Evolutionary conservation across 2,113 vertebrate species (phyloP).

Genomic region (Podarcis cretensis): DNA sequence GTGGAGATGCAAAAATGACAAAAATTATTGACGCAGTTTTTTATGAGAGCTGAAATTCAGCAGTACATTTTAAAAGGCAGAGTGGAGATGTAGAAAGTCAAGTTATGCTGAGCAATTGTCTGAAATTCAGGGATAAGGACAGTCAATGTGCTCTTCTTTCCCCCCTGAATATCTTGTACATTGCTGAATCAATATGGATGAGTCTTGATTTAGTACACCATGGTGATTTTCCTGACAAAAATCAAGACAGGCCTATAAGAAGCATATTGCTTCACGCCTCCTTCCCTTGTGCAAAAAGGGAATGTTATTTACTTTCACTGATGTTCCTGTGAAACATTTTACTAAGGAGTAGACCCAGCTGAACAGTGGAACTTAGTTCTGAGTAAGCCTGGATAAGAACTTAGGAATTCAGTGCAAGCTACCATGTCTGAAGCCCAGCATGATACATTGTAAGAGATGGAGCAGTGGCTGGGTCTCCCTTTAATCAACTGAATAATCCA

Average conservation of each 20-base stretch:
- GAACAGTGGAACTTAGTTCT: background rate
- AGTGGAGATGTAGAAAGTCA: background rate
- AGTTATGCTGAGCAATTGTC: background rate
- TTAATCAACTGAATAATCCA: background rate
- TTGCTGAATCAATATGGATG: conserved; percentile 21
- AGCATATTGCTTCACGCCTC: background rate
- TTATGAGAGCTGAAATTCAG: background rate
- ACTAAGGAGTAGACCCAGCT: background rate
- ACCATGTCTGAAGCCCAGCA: background rate
- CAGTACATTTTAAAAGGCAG: background rate
- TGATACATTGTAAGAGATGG: background rate
- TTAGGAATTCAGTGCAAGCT: background rate
- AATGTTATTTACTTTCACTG: background rate
- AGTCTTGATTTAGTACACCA: conserved; percentile 2
- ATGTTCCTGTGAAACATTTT: background rate
- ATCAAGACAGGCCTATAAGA: background rate
- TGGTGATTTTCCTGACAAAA: conserved; percentile 19
- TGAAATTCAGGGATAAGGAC: background rate
- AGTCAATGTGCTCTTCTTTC: background rate
- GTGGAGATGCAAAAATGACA: background rate
- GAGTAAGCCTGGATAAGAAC: background rate
- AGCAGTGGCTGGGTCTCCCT: background rate
- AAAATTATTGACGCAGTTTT: background rate
- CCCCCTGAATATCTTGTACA: background rate
- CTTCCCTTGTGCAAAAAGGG: background rate